Evolutionary conservation across 2,888 invertebrate genomes (phyloP).

Genomic region (Drosophila differens): DNA sequence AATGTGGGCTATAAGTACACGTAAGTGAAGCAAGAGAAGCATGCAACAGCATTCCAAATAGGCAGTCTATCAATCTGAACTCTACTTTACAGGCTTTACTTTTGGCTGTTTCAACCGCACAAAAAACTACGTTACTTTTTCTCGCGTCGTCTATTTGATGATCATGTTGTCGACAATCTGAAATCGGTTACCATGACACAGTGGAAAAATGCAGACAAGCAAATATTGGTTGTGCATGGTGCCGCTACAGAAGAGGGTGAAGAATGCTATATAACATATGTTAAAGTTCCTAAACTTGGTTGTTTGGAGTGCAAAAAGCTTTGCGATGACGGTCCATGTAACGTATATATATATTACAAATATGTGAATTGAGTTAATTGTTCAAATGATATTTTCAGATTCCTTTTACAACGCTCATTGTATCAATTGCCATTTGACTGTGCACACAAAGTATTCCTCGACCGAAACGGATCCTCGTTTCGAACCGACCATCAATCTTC

Average conservation of each 20-base stretch:
- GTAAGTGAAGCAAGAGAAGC: conserved; percentile 85
- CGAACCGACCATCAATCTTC: conserved; percentile 89
- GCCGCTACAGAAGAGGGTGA: conserved; percentile 84
- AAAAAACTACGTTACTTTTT: conserved; percentile 85
- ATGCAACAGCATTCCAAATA: not conserved
- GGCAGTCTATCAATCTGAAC: not conserved
- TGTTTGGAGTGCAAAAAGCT: conserved; percentile 88
- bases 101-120: conserved; percentile 85
- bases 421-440: conserved; percentile 94
- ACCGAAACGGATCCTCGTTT: conserved; percentile 94
- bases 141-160: conserved; percentile 88
- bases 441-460: conserved; percentile 96
- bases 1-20: conserved; percentile 88
- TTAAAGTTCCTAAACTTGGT: conserved; percentile 88
- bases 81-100: conserved; percentile 79
- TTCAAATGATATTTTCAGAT: conserved; percentile 77
- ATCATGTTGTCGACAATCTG: conserved; percentile 88
- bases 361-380: not conserved
- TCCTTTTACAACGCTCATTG: conserved; percentile 90
- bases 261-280: conserved; percentile 85
- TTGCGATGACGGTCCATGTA: conserved; percentile 83
- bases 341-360: conserved; percentile 6
- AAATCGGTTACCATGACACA: conserved; percentile 88
- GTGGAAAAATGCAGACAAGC: conserved; percentile 87
- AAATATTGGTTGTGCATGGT: conserved; percentile 88